Percentiles rank a stretch among this genome's conserved stretches.
phyloP scores from a whole-genome alignment of 2,888 invertebrate genomes.

The Hesperia comma region DNA sequence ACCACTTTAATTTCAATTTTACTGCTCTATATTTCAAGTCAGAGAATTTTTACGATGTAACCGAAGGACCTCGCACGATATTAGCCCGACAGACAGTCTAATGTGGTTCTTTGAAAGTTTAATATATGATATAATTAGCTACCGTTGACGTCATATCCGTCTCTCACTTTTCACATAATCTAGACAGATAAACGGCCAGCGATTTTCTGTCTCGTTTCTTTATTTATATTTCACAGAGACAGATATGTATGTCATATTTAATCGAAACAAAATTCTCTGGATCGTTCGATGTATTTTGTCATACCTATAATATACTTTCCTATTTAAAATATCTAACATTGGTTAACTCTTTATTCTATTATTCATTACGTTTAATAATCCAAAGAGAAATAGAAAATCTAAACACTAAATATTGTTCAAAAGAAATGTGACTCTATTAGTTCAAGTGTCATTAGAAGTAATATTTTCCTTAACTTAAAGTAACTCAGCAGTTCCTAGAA shows the following conservation, averaged over 20 bases:
- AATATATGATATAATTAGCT: constrained; percentile 47
- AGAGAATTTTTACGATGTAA: constrained; percentile 41
- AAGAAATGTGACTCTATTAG: background rate
- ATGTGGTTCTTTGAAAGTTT: constrained; percentile 23
- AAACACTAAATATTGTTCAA: too few relatives aligned
- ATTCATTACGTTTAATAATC: too few relatives aligned
- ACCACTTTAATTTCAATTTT: constrained; percentile 11
- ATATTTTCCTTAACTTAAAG: constrained; percentile 7
- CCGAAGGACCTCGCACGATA: constrained; percentile 30
- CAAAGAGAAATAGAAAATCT: too few relatives aligned
- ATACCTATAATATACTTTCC: background rate
- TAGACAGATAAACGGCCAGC: constrained; percentile 20
- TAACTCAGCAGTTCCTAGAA: constrained; percentile 24
- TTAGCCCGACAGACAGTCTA: constrained; percentile 43
- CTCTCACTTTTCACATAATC: constrained; percentile 39
- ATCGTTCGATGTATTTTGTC: constrained; percentile 9
- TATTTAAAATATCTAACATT: background rate
- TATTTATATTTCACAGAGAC: constrained; percentile 1
- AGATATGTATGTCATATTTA: background rate
- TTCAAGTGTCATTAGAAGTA: background rate
- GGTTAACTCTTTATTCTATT: too few relatives aligned
- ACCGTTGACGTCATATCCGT: constrained; percentile 55
- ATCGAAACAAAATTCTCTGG: constrained; percentile 19
- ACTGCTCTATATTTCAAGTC: constrained; percentile 39
- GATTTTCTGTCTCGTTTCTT: constrained; percentile 16